These are phyloP conservation scores for Equus przewalskii DNA, from an alignment of 2,113 vertebrate genomes.

Conservation along the genomic window DNA sequence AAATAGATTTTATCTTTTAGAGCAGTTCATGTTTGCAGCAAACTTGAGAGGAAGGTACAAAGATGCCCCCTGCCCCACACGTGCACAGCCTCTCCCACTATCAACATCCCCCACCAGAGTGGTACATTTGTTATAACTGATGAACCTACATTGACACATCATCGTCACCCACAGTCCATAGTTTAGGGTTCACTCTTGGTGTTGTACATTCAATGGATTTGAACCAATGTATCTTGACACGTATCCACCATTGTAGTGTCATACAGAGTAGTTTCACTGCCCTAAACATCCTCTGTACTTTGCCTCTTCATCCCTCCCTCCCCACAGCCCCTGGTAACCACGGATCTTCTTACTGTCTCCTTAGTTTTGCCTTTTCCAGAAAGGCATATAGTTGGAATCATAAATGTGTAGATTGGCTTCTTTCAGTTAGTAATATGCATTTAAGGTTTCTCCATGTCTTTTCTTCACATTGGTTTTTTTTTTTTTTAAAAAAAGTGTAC, in stretches of 20 bases:
- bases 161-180: background rate
- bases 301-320: background rate
- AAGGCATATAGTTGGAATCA: background rate
- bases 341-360: background rate
- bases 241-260: background rate
- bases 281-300: background rate
- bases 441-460: background rate
- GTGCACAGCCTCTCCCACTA: too few species aligned
- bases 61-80: background rate
- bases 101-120: background rate
- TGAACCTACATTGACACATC: background rate
- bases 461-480: background rate
- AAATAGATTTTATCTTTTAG: background rate
- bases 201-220: background rate
- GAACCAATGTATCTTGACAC: background rate
- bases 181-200: background rate
- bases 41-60: background rate
- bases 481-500: background rate
- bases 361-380: background rate
- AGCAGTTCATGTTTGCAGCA: background rate
- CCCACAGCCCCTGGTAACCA: background rate
- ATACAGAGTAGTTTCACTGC: background rate
- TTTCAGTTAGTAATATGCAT: background rate
- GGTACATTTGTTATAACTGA: background rate
- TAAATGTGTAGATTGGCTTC: background rate